Percentiles rank a stretch among this genome's conserved stretches.
Evolutionary conservation across 2,113 vertebrate genomes (phyloP).

Genomic region (Ptyas mucosa): DNA sequence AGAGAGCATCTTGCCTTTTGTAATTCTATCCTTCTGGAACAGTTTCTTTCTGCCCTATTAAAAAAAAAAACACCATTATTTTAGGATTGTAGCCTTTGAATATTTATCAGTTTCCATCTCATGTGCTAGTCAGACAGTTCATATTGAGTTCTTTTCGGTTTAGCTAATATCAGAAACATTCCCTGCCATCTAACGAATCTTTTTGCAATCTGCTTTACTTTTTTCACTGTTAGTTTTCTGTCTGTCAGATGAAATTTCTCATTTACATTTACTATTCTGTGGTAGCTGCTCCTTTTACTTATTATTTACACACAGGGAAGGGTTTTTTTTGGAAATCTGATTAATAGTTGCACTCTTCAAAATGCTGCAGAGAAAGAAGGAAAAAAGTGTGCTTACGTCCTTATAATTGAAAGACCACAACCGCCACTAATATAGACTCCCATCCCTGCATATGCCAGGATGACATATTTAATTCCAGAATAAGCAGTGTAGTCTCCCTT

Average conservation of each 20-base stretch:
- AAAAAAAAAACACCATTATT: slow-evolving; percentile 42
- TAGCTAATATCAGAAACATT: slow-evolving; percentile 38
- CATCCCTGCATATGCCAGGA: slow-evolving; percentile 16
- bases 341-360: slow-evolving; percentile 48
- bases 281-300: slow-evolving; percentile 55
- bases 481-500: slow-evolving; percentile 6
- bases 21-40: slow-evolving; percentile 47
- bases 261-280: slow-evolving; percentile 50
- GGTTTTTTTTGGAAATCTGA: slow-evolving; percentile 34
- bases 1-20: slow-evolving; percentile 38
- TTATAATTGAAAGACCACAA: slow-evolving; percentile 13
- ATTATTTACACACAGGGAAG: slow-evolving; percentile 51
- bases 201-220: slow-evolving; percentile 34
- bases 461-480: slow-evolving; percentile 30
- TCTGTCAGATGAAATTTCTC: slow-evolving; percentile 15
- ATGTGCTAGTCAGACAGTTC: slow-evolving; percentile 1
- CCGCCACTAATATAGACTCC: slow-evolving; percentile 41
- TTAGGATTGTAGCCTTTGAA: slow-evolving; percentile 54
- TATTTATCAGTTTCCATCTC: slow-evolving; percentile 58
- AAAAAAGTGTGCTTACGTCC: slow-evolving; percentile 40
- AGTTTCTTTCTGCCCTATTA: slow-evolving; percentile 42
- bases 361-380: slow-evolving; percentile 40
- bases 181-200: slow-evolving; percentile 38
- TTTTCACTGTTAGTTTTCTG: slow-evolving; percentile 5
- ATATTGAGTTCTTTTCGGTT: slow-evolving; percentile 37